Conservation (phyloP, 2,888 invertebrate species). For the Germaria angustata region DNA sequence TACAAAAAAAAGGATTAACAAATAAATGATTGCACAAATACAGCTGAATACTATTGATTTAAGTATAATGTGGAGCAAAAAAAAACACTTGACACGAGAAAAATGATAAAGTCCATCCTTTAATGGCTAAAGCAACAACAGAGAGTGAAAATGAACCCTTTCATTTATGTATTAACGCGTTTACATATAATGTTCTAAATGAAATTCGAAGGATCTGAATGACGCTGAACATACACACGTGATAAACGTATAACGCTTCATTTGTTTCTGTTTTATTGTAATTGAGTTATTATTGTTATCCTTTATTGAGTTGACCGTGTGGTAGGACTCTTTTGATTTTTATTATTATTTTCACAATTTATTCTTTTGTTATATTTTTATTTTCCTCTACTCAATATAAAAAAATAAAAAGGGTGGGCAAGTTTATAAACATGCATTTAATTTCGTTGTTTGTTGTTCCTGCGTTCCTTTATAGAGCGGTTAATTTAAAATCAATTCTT, state of each 20-base stretch:
- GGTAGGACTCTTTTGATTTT: constrained; percentile 33
- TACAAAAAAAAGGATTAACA: constrained; percentile 40
- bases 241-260: constrained; percentile 52
- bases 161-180: constrained; percentile 14
- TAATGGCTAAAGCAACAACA: constrained; percentile 48
- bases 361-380: constrained; percentile 51
- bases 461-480: constrained; percentile 40
- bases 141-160: constrained; percentile 38
- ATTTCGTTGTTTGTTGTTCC: constrained; percentile 9
- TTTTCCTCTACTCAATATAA: not conserved
- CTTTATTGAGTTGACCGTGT: constrained; percentile 17
- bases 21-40: constrained; percentile 26
- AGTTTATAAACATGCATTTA: constrained; percentile 49
- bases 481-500: constrained; percentile 63
- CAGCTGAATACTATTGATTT: constrained; percentile 7
- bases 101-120: constrained; percentile 43
- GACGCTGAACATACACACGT: constrained; percentile 13
- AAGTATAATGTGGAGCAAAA: constrained; percentile 14
- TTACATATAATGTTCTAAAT: constrained; percentile 7
- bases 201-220: constrained; percentile 1
- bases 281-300: constrained; percentile 61
- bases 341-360: constrained; percentile 48
- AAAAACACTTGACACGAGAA: not conserved
- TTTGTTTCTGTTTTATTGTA: constrained; percentile 7
- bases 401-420: not conserved